phyloP scores from a whole-genome alignment of 92 coral and sea anemone species.

The Zoanthus gigantus region DNA sequence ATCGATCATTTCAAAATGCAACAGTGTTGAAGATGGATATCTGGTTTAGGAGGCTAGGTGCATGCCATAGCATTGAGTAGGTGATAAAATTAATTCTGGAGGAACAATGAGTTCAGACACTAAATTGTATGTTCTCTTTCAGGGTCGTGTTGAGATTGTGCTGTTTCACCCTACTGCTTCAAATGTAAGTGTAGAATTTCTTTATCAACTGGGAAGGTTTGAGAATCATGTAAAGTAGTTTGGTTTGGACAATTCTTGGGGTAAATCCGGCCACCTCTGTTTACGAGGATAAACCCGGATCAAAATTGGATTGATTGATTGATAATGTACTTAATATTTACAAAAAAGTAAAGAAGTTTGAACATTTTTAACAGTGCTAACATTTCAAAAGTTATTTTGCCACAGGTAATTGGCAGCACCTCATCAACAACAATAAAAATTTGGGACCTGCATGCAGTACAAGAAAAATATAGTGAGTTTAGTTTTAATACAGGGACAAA shows the following conservation, averaged over 20 bases:
- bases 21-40: too few relatives aligned
- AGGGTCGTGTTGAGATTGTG: constrained; percentile 92
- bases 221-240: not conserved
- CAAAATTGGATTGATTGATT: too few relatives aligned
- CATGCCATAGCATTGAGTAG: not conserved
- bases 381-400: not conserved
- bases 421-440: constrained; percentile 76
- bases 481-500: not conserved
- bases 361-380: not conserved
- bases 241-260: not conserved
- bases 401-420: constrained; percentile 86
- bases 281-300: too few relatives aligned
- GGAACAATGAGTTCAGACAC: not conserved
- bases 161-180: constrained; percentile 89
- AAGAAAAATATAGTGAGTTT: constrained; percentile 85
- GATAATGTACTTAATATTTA: too few relatives aligned
- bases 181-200: constrained; percentile 69
- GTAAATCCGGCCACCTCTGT: too few relatives aligned
- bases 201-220: not conserved
- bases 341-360: too few relatives aligned
- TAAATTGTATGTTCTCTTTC: not conserved
- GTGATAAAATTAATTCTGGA: not conserved
- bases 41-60: too few relatives aligned
- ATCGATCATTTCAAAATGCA: too few relatives aligned
- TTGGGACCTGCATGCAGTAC: constrained; percentile 84